These are phyloP conservation scores for Lagopus leucura DNA, from an alignment of 2,113 vertebrate genomes.

Conservation along the genomic window DNA sequence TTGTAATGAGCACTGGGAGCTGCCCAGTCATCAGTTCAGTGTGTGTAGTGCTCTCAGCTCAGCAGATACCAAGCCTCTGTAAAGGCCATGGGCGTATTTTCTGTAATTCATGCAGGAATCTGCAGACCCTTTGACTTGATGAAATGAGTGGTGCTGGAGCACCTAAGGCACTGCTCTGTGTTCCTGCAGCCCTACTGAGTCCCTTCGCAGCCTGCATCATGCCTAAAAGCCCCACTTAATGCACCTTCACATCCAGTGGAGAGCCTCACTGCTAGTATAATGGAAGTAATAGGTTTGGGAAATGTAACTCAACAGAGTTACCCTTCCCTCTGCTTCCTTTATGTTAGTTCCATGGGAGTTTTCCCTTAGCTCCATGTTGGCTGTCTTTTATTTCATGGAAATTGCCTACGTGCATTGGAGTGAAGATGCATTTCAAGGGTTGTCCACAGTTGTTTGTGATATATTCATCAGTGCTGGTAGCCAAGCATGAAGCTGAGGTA, in stretches of 20 bases:
- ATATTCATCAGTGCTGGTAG: neutral
- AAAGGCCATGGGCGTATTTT: neutral
- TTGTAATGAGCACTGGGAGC: neutral
- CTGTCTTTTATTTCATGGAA: neutral
- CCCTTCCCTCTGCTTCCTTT: neutral
- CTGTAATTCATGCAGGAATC: neutral
- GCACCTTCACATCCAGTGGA: accelerated
- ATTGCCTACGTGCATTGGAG: neutral
- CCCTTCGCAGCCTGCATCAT: neutral
- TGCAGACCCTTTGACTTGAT: neutral
- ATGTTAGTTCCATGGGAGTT: neutral
- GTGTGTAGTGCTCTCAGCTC: neutral
- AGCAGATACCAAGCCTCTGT: accelerated
- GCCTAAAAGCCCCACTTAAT: neutral
- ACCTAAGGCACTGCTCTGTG: neutral
- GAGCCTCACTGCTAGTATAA: neutral
- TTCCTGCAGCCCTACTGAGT: neutral
- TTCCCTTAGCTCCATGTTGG: accelerated
- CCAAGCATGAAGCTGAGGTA: neutral
- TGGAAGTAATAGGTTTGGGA: neutral
- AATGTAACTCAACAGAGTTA: neutral
- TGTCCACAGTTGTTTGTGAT: neutral
- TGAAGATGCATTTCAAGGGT: neutral
- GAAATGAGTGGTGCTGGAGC: neutral
- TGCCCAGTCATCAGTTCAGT: neutral